phyloP scores from a whole-genome alignment of 1,140 invertebrate species.

The Wasmannia auropunctata region DNA sequence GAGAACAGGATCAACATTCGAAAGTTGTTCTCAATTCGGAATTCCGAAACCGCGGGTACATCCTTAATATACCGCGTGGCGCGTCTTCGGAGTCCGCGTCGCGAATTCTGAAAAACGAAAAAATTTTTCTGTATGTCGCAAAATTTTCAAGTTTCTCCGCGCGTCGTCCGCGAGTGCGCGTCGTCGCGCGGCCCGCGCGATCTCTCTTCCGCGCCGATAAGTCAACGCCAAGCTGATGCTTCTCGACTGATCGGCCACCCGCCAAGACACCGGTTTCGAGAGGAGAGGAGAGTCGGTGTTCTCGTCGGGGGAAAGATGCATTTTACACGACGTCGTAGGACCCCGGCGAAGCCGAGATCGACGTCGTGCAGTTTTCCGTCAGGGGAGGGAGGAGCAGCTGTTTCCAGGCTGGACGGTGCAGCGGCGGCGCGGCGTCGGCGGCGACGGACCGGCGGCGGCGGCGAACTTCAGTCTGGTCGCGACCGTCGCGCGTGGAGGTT shows the following conservation, averaged over 20 bases:
- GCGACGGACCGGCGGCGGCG: not conserved
- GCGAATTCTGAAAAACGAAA: not conserved
- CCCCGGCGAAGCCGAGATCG: not conserved
- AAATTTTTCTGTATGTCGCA: not conserved
- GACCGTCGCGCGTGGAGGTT: constrained; percentile 68
- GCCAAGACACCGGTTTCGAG: constrained; percentile 33
- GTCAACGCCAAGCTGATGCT: not conserved
- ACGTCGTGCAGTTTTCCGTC: constrained; percentile 9
- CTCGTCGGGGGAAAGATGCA: constrained; percentile 51
- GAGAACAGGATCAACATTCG: not conserved
- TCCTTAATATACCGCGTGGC: too few species aligned
- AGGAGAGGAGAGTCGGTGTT: constrained; percentile 7
- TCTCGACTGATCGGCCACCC: not conserved
- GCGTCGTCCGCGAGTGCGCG: not conserved
- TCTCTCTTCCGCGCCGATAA: constrained; percentile 1
- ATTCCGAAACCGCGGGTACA: too few species aligned
- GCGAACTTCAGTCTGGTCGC: constrained; percentile 76
- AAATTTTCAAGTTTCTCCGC: not conserved
- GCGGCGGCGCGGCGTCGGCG: not conserved
- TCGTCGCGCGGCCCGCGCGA: not conserved
- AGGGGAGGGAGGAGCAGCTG: constrained; percentile 66
- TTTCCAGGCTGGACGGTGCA: constrained; percentile 71
- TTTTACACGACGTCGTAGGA: constrained; percentile 49
- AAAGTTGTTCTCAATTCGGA: not conserved
- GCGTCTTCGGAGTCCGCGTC: not conserved